These are phyloP conservation scores for Murina feae DNA, from an alignment of 2,113 vertebrate species.

Conservation along the genomic window DNA sequence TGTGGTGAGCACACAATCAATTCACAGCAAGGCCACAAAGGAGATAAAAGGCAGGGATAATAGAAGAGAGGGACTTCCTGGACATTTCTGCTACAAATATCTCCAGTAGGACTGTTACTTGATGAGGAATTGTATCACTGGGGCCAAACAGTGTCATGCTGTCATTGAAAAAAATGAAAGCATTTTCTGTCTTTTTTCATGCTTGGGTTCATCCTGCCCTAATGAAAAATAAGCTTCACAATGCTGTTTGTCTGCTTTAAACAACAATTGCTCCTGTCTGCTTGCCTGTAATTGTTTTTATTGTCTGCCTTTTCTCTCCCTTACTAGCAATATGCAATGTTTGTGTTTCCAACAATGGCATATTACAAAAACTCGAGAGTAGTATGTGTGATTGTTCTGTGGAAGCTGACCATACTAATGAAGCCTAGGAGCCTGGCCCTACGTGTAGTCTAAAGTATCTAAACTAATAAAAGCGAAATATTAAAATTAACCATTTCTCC, in stretches of 20 bases:
- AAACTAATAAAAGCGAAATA: no score
- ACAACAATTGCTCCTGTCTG: background rate
- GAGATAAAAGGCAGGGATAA: constrained; percentile 16
- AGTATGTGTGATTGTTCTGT: constrained; percentile 20
- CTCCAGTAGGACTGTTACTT: background rate
- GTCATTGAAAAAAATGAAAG: background rate
- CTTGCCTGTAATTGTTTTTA: constrained; percentile 32
- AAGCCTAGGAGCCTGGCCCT: background rate
- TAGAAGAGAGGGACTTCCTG: background rate
- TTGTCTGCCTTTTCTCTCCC: background rate
- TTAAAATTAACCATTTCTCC: no score
- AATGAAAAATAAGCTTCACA: background rate
- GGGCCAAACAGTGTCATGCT: background rate
- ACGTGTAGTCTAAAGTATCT: background rate
- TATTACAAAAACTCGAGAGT: background rate
- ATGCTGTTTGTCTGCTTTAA: background rate
- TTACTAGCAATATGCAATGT: background rate
- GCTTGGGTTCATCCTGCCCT: background rate
- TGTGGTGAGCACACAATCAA: background rate
- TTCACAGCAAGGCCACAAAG: background rate
- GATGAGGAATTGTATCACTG: background rate
- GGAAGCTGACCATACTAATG: background rate
- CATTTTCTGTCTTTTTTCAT: background rate
- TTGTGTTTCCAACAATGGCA: background rate
- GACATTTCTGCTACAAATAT: constrained; percentile 1